Evolutionary conservation across 2,888 invertebrate genomes (phyloP).

Genomic region (Loripinus fragilis): DNA sequence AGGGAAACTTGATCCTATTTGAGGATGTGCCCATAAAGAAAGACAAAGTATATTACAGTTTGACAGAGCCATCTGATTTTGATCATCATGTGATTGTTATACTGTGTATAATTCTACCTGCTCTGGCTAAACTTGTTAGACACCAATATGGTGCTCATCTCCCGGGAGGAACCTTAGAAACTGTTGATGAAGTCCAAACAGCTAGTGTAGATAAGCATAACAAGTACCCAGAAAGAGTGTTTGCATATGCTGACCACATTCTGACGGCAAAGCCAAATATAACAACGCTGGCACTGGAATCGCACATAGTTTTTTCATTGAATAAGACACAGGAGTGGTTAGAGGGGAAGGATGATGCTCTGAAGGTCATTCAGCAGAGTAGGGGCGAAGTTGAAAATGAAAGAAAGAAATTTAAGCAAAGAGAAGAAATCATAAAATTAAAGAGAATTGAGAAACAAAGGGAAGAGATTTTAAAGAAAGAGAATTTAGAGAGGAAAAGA

Average conservation of each 20-base stretch:
- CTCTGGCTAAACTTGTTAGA: constrained; percentile 24
- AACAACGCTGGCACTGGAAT: constrained; percentile 21
- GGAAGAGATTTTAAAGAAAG: not conserved
- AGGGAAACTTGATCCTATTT: constrained; percentile 1
- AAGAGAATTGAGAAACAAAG: not conserved
- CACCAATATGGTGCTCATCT: constrained; percentile 26
- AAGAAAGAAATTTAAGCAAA: not conserved
- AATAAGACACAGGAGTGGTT: not conserved
- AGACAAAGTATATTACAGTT: constrained; percentile 31
- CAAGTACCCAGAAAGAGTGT: not conserved
- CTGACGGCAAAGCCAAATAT: constrained; percentile 34
- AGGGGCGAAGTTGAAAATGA: not conserved
- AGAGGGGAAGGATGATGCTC: not conserved
- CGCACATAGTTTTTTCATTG: not conserved
- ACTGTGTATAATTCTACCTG: constrained; percentile 12
- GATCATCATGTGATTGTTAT: not conserved
- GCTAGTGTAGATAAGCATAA: constrained; percentile 11
- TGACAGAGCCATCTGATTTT: constrained; percentile 22
- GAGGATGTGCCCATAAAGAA: constrained; percentile 19
- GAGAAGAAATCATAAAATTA: too few species aligned
- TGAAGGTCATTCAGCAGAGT: not conserved
- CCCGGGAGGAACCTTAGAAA: constrained; percentile 31
- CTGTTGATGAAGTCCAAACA: constrained; percentile 11
- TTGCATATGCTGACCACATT: constrained; percentile 33
- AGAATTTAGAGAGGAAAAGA: not conserved